Conservation (phyloP, 2,888 invertebrate species). For the Acrobasis consociella region DNA sequence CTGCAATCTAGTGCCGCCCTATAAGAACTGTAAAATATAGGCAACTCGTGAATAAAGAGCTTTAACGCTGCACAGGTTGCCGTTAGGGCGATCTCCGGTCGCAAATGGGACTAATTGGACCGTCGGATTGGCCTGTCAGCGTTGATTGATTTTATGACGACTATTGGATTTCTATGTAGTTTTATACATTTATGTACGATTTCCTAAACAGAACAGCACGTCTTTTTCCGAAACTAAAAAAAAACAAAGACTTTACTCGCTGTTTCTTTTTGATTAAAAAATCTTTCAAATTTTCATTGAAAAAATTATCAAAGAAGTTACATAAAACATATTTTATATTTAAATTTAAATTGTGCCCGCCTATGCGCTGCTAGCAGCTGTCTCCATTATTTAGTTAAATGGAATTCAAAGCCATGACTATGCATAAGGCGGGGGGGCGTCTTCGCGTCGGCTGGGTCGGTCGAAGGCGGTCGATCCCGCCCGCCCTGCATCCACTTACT, state of each 20-base stretch:
- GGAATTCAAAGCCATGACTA: slow-evolving; percentile 19
- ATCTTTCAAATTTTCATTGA: neutral
- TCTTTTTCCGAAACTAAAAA: too few relatives aligned
- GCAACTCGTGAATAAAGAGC: neutral
- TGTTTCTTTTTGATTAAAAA: too few relatives aligned
- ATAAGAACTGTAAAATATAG: slow-evolving; percentile 3
- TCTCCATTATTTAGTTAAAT: slow-evolving; percentile 15
- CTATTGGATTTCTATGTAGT: too few relatives aligned
- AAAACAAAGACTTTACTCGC: too few relatives aligned
- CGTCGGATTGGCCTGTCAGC: neutral
- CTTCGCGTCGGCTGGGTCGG: neutral
- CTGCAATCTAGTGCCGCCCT: neutral
- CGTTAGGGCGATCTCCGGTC: slow-evolving; percentile 10
- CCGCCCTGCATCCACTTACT: slow-evolving; percentile 13
- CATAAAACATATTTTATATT: neutral
- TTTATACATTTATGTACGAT: too few relatives aligned
- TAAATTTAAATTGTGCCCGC: neutral
- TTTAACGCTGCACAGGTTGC: neutral
- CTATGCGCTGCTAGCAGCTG: slow-evolving; percentile 1
- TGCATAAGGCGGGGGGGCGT: slow-evolving; percentile 15
- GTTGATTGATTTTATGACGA: slow-evolving; percentile 9
- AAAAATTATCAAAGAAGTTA: neutral
- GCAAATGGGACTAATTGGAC: slow-evolving; percentile 18
- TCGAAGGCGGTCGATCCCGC: neutral
- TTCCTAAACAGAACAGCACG: too few relatives aligned